Base-by-base conservation (phyloP, 2,888 invertebrate genomes). In the Spialia ferax region DNA sequence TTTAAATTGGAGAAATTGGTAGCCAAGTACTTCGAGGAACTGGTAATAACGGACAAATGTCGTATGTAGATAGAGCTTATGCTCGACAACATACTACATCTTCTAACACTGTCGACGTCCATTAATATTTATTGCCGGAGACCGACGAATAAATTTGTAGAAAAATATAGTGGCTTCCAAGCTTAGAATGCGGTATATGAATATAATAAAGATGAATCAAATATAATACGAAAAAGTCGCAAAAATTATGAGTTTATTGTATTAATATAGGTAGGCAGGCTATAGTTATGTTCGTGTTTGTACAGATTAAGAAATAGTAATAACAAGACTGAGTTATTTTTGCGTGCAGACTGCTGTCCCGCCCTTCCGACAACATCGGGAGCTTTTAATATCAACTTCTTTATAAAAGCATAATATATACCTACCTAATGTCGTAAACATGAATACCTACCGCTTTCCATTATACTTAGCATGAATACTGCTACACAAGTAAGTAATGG, bases 1-100 rank as follows among this genome's bases (percentile, higher is more conserved):
- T 91, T 92, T 91, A 91, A 92, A 92, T 91, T 89, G 86, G 87
- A 91, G 90, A 90, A 91, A 93, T 93, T 92, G 88, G 89, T 88
- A 87, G 86, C 79, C 77, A 75, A 80, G 85, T 84, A 82, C 84
- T 84, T 84, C 77, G 79, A 82, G 76, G 79, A 85, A 86, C 83
- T 83, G 79, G 82, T 84, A 82, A 80, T 85, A 88, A 87, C 82
- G 82, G 84, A 80, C 80, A 80, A 84, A 79, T 77, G 77, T 79
- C 76, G 75, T 78, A 77, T 79, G 77, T 73, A 75, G 76, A 77
- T 76, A 75, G 70, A 65, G 69, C 69, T 71, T 73, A 71, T 73
- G 70, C 70, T 68, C 52, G 70, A 75, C 73, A 74, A 76, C 72
- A 70, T 72, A 73, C 72, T 76, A 73, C 73, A 61, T 63, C 63